These are phyloP conservation scores for Chamaetylas fuelleborni DNA, from an alignment of 2,113 vertebrate genomes.

Conservation along the genomic window DNA sequence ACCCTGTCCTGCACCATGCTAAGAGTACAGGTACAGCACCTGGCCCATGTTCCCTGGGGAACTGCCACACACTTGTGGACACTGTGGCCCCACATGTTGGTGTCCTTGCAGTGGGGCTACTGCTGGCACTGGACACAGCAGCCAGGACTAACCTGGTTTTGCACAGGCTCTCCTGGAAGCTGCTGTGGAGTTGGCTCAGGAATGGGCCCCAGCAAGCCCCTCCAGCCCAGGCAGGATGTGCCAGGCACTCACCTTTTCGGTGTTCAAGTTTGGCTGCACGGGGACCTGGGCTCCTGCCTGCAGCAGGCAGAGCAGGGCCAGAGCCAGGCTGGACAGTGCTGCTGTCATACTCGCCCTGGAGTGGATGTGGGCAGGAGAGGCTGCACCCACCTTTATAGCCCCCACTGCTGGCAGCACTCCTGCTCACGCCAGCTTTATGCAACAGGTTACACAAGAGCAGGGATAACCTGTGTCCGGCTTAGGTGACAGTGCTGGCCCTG, in stretches of 20 bases:
- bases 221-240: background rate
- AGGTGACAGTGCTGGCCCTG: background rate
- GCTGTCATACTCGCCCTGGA: background rate
- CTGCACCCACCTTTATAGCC: constrained; percentile 5
- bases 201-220: background rate
- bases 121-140: accelerated
- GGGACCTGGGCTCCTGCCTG: constrained; percentile 12
- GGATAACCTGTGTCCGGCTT: background rate
- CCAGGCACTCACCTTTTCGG: background rate
- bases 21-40: background rate
- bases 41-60: background rate
- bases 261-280: background rate
- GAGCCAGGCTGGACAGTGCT: constrained; percentile 48
- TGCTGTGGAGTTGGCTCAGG: background rate
- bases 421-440: background rate
- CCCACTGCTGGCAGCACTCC: background rate
- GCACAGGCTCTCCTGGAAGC: background rate
- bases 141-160: background rate
- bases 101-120: background rate
- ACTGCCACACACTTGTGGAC: accelerated
- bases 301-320: constrained; percentile 61
- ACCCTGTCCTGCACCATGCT: background rate
- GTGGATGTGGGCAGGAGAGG: background rate
- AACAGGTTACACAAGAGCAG: constrained; percentile 19
- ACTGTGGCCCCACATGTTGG: accelerated